These are phyloP conservation scores for Alauda arvensis DNA, from an alignment of 2,797 vertebrate genomes.

Conservation along the genomic window DNA sequence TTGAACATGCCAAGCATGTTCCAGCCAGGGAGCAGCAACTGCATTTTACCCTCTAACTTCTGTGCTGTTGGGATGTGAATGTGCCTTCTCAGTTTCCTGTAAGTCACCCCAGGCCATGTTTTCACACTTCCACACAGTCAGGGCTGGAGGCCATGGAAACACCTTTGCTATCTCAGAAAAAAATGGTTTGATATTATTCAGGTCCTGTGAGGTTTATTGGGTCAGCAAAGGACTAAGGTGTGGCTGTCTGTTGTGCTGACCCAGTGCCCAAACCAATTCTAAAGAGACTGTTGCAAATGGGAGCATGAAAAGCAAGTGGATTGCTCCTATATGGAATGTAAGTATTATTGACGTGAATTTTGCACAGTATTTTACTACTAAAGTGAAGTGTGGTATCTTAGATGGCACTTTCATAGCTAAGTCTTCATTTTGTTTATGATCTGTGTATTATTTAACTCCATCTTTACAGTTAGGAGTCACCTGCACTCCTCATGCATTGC, in stretches of 20 bases:
- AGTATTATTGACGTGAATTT: background rate
- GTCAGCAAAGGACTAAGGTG: background rate
- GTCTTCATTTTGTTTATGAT: background rate
- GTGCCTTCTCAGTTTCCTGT: background rate
- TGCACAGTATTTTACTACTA: background rate
- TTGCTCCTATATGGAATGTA: background rate
- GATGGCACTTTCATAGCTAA: background rate
- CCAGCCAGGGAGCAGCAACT: background rate
- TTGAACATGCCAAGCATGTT: background rate
- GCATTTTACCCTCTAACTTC: background rate
- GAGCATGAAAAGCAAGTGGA: background rate
- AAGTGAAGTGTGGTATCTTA: background rate
- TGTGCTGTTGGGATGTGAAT: background rate
- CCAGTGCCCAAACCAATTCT: background rate
- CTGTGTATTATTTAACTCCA: background rate
- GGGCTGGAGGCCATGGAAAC: background rate
- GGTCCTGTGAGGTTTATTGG: background rate
- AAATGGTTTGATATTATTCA: background rate
- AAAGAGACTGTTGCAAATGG: background rate
- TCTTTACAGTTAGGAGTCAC: background rate
- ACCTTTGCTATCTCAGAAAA: background rate
- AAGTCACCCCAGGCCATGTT: background rate
- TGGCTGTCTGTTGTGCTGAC: background rate
- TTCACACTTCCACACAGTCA: fast-evolving
- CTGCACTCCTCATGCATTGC: too few relatives aligned